Conservation (phyloP, 2,113 vertebrate genomes). For the Phyllostomus hastatus region DNA sequence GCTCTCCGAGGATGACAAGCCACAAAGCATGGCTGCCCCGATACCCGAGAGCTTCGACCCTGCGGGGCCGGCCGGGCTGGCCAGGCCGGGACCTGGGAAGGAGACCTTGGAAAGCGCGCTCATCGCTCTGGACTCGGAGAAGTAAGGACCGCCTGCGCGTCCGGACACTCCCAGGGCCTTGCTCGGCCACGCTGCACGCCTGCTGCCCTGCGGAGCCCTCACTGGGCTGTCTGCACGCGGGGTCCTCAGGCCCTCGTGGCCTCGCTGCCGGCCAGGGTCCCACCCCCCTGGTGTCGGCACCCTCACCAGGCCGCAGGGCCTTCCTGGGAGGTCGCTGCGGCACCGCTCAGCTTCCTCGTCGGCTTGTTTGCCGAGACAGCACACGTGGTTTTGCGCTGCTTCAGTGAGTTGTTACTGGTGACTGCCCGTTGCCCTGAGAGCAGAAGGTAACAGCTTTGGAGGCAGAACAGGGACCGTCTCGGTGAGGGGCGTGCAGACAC, state of each 20-base stretch:
- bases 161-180: background rate
- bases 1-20: slow-evolving; percentile 83
- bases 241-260: fast-evolving
- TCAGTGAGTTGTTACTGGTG: background rate
- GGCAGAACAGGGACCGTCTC: background rate
- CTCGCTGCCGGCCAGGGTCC: fast-evolving
- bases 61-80: slow-evolving; percentile 77
- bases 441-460: background rate
- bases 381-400: fast-evolving
- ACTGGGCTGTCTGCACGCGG: fast-evolving
- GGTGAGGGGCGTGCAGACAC: fast-evolving
- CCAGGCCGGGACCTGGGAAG: slow-evolving; percentile 84
- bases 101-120: slow-evolving; percentile 94
- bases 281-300: fast-evolving
- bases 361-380: no score
- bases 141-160: slow-evolving; percentile 81
- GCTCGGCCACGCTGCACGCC: background rate
- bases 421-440: background rate
- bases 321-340: background rate
- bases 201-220: fast-evolving
- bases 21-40: slow-evolving; percentile 81
- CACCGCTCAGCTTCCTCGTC: background rate
- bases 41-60: slow-evolving; percentile 80
- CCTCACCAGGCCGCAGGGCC: fast-evolving
- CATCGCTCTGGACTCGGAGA: slow-evolving; percentile 93